Evolutionary conservation across 2,113 vertebrate species (phyloP), one percentile per base, ranked within the genome.

Genomic region (Melanerpes aurifrons): DNA sequence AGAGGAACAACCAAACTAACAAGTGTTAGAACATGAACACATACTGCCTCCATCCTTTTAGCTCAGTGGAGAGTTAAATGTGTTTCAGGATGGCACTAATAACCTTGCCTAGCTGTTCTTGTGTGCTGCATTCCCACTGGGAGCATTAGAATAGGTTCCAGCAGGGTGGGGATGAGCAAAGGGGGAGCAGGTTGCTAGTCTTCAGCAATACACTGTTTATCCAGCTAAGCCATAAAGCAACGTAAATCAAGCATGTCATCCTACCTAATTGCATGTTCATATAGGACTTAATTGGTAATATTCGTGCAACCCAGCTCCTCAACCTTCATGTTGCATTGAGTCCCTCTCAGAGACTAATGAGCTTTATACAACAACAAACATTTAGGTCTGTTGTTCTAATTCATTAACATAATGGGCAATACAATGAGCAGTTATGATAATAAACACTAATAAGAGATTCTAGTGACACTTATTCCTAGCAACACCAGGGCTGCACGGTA

Each of bases 231-330:
- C 95, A 96, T 97, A 97, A 97, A 97, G 69, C 95, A 97, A 94
- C 9, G 91, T 93, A 97, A 97, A 95, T 97, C 95, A 97, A 97
- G 96, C 96, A 94, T 97, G 93, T 93, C 95, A 90, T 96, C 91
- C 94, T 92, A 95, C 92, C 96, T 97, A 97, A 97, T 97, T 97
- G 96, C 61, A 77, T 95, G 96, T 95, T 97, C 96, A 96, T 95
- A 96, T 96, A 96, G 89, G 93, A 82, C 95, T 96, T 97, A 97
- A 97, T 97, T 97, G 96, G 96, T 94, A 97, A 96, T 97, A 97
- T 95, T 88, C 92, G 94, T 87, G 92, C 86, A 87, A 80, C 77
- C 45, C 56, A 87, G 87, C 50, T 95, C 78, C 92, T 92, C 94
- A 91, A 90, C 94, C 88, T 95, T 95, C 94, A 89, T 83, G 83